phyloP scores from a whole-genome alignment of 1,140 invertebrate genomes.

The Aphelenchoides avenae region DNA sequence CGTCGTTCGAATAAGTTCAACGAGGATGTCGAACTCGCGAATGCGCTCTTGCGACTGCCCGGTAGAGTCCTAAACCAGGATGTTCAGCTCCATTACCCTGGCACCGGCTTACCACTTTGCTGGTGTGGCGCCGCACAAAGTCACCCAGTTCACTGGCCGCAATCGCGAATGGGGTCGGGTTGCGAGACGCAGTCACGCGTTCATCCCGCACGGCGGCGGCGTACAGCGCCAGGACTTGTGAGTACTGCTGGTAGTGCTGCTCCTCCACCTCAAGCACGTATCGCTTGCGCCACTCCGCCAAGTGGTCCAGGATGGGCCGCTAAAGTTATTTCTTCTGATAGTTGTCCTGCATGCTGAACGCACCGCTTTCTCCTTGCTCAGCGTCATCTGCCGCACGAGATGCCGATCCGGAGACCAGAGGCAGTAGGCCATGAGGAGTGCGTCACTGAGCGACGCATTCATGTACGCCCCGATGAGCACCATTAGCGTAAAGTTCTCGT shows the following conservation, averaged over 20 bases:
- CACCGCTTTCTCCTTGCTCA: slow-evolving; percentile 20
- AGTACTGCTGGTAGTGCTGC: slow-evolving; percentile 1
- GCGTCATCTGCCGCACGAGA: slow-evolving; percentile 36
- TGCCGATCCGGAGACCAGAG: slow-evolving; percentile 39
- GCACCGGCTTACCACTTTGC: neutral
- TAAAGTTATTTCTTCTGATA: too few relatives aligned
- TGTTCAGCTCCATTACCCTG: too few relatives aligned
- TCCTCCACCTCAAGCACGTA: slow-evolving; percentile 12
- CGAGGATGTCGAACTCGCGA: slow-evolving; percentile 2
- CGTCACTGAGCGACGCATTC: slow-evolving; percentile 20
- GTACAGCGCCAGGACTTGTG: slow-evolving; percentile 9
- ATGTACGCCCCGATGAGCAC: slow-evolving; percentile 37
- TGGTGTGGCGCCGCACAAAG: slow-evolving; percentile 1
- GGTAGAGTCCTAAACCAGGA: neutral
- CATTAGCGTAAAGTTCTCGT: slow-evolving; percentile 20
- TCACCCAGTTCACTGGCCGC: slow-evolving; percentile 3
- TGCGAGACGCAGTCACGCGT: neutral
- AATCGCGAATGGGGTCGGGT: slow-evolving; percentile 6
- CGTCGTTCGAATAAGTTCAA: slow-evolving; percentile 1
- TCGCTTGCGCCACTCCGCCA: too few relatives aligned
- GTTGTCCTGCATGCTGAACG: too few relatives aligned
- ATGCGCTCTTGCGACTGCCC: neutral
- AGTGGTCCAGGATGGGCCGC: too few relatives aligned
- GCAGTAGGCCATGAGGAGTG: slow-evolving; percentile 23
- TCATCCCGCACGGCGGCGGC: slow-evolving; percentile 8